Base-by-base conservation (phyloP, 2,113 vertebrate genomes). In the Leptodactylus fuscus region DNA sequence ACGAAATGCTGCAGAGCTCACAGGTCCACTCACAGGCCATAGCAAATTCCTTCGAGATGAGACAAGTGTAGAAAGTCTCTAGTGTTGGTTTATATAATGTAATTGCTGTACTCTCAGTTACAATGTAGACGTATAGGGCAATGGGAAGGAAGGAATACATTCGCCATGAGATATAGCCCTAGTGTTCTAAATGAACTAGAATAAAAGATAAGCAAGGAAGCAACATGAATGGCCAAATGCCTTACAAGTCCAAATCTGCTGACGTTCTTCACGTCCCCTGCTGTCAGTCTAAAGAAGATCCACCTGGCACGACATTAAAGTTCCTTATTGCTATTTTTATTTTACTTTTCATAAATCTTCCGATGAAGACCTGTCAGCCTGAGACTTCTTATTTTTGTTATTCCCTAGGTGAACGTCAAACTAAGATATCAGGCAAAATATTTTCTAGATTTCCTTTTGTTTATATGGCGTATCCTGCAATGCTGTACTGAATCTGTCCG, bases 21-120 rank as follows among this genome's bases (percentile, higher is more conserved):
- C 62, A 51, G 24, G 18, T 27, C 60, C 24, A 81, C n/a, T 81
- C 44, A 32, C 15, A 69, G 58, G 20, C 41, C 32, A 3, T 16
- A 70, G 22, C 41, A 70, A 70, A 82, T 82, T 82, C 81, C 65
- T 69, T 74, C 60, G 41, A 29, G 24, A 74, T 83, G 49, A 74
- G 29, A 60, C 51, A 74, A 58, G 49, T 83, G 69, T 44, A 58
- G 29, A 18, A 41, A 74, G 34, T 27, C 49, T 34, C 38, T 12
- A 18, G 48, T 81, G 62, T 71, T 70, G 29, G 81, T 70, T 82
- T 82, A 70, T 29, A 70, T 71, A 70, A 32, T 46, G 36, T 67
- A 51, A 67, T 70, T 69, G 12, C 80, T 69, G 46, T 5, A 44
- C 60, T 81, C 70, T 51, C 29, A 53, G 44, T 4, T 3, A 11